Evolutionary conservation across 2,797 vertebrate species (phyloP).

Genomic region (Gymnoscopelus braueri): DNA sequence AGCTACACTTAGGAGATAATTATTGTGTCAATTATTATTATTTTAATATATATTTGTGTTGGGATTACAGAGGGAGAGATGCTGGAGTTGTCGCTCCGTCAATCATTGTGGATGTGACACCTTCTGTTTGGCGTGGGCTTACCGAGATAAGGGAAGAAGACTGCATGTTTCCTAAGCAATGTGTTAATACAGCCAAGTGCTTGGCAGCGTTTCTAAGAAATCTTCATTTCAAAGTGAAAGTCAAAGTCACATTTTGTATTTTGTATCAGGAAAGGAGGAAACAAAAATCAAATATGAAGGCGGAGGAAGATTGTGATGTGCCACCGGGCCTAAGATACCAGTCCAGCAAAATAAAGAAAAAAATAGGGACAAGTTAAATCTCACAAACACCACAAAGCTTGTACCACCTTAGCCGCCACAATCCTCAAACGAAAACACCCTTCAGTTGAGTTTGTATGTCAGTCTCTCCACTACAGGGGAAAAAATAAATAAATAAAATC

Average conservation of each 20-base stretch:
- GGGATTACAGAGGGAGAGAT: too few relatives aligned
- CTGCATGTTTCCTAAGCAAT: background rate
- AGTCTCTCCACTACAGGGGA: background rate
- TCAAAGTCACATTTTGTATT: too few relatives aligned
- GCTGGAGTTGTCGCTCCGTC: background rate
- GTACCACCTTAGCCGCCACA: constrained; percentile 3
- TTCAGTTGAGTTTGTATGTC: constrained; percentile 6
- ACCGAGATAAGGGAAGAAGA: background rate
- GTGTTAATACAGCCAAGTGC: constrained; percentile 4
- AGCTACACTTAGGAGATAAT: too few relatives aligned
- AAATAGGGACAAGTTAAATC: constrained; percentile 5
- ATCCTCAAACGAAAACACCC: constrained; percentile 36
- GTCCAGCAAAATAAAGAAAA: constrained; percentile 37
- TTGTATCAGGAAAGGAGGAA: background rate
- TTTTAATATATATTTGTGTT: too few relatives aligned
- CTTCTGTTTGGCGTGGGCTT: background rate
- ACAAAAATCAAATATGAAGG: background rate
- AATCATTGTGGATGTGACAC: background rate
- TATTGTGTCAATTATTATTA: too few relatives aligned
- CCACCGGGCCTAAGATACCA: constrained; percentile 2
- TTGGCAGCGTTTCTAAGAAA: background rate
- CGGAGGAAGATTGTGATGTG: background rate
- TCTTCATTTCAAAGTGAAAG: background rate
- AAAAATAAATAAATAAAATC: constrained; percentile 31
- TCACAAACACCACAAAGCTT: constrained; percentile 13